These are phyloP conservation scores for Mimas tiliae DNA, from an alignment of 2,888 invertebrate species.

Conservation along the genomic window DNA sequence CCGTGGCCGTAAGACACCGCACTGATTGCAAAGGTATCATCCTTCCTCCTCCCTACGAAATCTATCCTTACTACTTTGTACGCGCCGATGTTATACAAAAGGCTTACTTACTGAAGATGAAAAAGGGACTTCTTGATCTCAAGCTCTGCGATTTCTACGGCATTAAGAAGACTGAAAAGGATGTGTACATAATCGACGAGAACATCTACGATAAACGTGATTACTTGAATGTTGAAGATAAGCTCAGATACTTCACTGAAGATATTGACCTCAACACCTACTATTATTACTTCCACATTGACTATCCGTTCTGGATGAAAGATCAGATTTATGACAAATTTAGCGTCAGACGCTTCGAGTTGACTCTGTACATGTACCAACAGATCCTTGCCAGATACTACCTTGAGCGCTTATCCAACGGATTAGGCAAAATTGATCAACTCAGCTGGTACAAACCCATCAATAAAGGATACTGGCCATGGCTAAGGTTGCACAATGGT, in stretches of 20 bases:
- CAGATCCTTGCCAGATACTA: constrained; percentile 87
- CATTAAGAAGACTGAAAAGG: constrained; percentile 76
- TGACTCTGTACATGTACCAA: constrained; percentile 86
- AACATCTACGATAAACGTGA: constrained; percentile 86
- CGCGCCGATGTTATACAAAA: constrained; percentile 87
- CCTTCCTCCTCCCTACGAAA: constrained; percentile 84
- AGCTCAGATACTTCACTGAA: constrained; percentile 87
- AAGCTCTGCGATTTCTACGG: constrained; percentile 82
- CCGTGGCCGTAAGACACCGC: constrained; percentile 80
- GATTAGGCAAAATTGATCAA: constrained; percentile 71
- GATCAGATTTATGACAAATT: constrained; percentile 67
- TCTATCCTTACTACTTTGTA: constrained; percentile 88
- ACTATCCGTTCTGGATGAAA: constrained; percentile 87
- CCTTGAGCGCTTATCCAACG: constrained; percentile 81
- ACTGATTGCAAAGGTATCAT: constrained; percentile 78
- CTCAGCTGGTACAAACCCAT: constrained; percentile 76
- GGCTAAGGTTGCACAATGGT: constrained; percentile 82
- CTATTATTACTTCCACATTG: constrained; percentile 86
- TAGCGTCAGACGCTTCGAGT: constrained; percentile 76
- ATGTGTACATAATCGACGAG: constrained; percentile 86
- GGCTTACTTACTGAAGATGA: constrained; percentile 81
- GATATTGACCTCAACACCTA: constrained; percentile 87
- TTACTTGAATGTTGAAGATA: constrained; percentile 81
- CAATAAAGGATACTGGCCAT: constrained; percentile 84
- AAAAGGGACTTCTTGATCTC: constrained; percentile 68